Base-by-base conservation (phyloP, 2,797 vertebrate genomes). In the Malurus splendens region DNA sequence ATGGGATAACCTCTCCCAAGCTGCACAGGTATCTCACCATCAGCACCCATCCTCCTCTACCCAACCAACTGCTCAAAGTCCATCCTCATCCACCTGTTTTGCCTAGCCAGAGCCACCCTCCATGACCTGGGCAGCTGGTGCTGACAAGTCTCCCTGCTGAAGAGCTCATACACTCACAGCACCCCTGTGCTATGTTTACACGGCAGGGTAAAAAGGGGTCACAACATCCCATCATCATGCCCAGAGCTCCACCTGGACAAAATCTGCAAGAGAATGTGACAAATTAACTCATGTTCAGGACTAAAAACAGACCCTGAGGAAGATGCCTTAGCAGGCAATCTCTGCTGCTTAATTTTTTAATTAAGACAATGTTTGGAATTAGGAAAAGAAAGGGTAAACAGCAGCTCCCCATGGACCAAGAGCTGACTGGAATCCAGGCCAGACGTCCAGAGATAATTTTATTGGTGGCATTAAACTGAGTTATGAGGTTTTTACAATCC, bases 401-500 rank as follows among this genome's bases (percentile, higher is more conserved):
- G 93, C 85, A 76, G 66, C 32, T 85, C 84, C 68, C 86, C 66
- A 48, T 0, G 1, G 94, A 91, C 86, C 79, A 56, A 15, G 70
- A 92, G 50, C 89, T 89, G 94, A 96, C 91, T 75, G 66, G 96
- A 97, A 97, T 95, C 95, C 95, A 96, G 95, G 91, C 94, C 96
- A 80, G 82, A 90, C 39, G 28, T 96, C 96, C 96, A 94, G 92
- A 96, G 95, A 96, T 97, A 96, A 97, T 97, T 97, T 97, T 97
- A 97, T 97, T 94, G 96, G 96, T 95, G 94, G 96, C 95, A 97
- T 97, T 97, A 97, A 97, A 96, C 95, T 97, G 97, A 97, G 95
- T 97, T 97, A 97, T 95, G 97, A 97, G 96, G 95, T 96, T 97
- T 97, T 97, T 97, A 97, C 96, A 97, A 96, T 97, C 94, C 96